Percentiles rank a stretch among this genome's conserved stretches.
Evolutionary conservation across 2,113 vertebrate species (phyloP).

Genomic region (Tupaia chinensis): DNA sequence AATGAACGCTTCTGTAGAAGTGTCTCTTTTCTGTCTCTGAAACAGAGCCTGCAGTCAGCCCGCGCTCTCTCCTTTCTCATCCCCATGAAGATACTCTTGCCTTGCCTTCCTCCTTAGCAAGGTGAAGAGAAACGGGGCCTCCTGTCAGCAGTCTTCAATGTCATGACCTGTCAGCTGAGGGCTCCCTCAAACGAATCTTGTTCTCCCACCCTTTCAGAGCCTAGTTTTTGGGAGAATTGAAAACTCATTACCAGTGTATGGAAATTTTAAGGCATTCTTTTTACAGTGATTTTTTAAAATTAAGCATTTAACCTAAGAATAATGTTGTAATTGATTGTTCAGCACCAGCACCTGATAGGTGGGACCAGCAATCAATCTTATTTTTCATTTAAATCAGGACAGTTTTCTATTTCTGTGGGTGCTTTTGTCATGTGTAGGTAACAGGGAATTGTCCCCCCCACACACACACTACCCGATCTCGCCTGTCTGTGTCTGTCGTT

Average conservation of each 20-base stretch:
- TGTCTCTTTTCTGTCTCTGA: background rate
- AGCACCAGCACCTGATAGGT: background rate
- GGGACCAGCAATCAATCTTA: background rate
- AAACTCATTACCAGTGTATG: background rate
- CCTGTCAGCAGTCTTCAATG: background rate
- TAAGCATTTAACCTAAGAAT: background rate
- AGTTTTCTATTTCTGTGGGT: background rate
- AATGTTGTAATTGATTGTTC: background rate
- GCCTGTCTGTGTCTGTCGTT: fast-evolving
- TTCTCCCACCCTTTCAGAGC: background rate
- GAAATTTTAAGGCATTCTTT: background rate
- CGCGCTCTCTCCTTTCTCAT: background rate
- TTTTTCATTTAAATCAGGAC: background rate
- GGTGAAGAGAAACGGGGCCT: fast-evolving
- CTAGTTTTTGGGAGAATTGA: background rate
- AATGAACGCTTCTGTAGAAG: background rate
- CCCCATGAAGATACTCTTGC: fast-evolving
- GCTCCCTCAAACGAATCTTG: background rate
- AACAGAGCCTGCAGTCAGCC: background rate
- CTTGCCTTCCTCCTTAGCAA: background rate
- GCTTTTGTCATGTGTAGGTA: background rate
- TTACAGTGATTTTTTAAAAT: background rate
- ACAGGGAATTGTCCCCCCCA: fast-evolving
- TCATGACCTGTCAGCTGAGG: fast-evolving
- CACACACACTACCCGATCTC: background rate